A percentile compares a stretch with the other conserved stretches of the same genome.
Evolutionary conservation across 2,888 invertebrate genomes (phyloP).

Genomic region (Drosophila demipolita): DNA sequence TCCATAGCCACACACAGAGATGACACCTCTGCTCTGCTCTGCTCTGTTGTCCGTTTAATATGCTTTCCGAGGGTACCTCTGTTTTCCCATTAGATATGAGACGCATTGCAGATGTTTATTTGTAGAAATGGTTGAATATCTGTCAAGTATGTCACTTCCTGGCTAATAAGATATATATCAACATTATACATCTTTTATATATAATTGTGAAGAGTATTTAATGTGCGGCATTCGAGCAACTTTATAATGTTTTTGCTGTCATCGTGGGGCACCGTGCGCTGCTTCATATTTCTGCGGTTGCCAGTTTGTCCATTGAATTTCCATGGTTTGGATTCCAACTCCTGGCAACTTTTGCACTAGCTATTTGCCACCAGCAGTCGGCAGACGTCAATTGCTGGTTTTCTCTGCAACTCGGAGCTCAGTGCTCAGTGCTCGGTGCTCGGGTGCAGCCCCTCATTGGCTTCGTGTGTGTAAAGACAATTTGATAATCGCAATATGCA

Average conservation of each 20-base stretch:
- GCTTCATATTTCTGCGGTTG: slow-evolving; percentile 76
- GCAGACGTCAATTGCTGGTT: slow-evolving; percentile 44
- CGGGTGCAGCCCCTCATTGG: slow-evolving; percentile 52
- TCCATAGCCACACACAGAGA: slow-evolving; percentile 18
- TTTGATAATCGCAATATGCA: slow-evolving; percentile 79
- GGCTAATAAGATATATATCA: too few relatives aligned
- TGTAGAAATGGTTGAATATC: neutral
- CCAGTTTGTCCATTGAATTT: slow-evolving; percentile 46
- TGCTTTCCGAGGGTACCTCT: neutral
- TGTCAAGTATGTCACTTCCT: neutral
- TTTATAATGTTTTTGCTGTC: slow-evolving; percentile 14
- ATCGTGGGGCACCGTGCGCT: slow-evolving; percentile 52
- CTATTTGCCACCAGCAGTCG: slow-evolving; percentile 60
- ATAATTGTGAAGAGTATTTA: slow-evolving; percentile 1
- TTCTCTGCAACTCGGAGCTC: slow-evolving; percentile 11
- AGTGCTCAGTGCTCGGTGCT: slow-evolving; percentile 1
- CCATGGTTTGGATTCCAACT: neutral
- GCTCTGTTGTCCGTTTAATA: slow-evolving; percentile 5
- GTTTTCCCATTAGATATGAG: neutral
- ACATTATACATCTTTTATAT: neutral
- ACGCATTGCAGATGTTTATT: neutral
- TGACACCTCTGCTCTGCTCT: slow-evolving; percentile 23
- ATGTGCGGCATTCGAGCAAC: neutral
- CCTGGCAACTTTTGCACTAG: slow-evolving; percentile 56
- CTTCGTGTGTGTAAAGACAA: slow-evolving; percentile 76